Conservation (phyloP, 1,140 invertebrate species). For the Calliphora vicina region DNA sequence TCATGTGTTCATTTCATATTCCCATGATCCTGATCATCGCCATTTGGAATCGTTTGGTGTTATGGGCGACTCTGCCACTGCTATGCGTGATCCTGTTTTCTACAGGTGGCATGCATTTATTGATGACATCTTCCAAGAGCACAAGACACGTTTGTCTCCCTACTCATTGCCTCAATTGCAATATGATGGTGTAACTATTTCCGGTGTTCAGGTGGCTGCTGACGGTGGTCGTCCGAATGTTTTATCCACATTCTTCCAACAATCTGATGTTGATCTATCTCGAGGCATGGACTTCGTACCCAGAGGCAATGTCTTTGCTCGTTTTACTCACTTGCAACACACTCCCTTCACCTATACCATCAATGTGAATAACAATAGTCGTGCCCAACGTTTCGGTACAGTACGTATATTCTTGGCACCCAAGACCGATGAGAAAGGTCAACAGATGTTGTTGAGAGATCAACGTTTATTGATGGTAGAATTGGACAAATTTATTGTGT, state of each 20-base stretch:
- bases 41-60: constrained; percentile 73
- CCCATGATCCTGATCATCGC: constrained; percentile 77
- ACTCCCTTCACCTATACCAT: constrained; percentile 73
- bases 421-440: constrained; percentile 72
- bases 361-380: constrained; percentile 70
- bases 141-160: constrained; percentile 74
- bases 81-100: constrained; percentile 85
- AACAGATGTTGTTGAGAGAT: constrained; percentile 70
- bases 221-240: constrained; percentile 66
- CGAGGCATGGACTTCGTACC: constrained; percentile 80
- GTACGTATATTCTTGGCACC: constrained; percentile 80
- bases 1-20: constrained; percentile 71
- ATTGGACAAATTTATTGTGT: constrained; percentile 76
- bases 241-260: constrained; percentile 77
- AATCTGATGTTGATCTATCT: constrained; percentile 76
- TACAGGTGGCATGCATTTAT: constrained; percentile 85
- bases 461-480: constrained; percentile 78
- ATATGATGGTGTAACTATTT: constrained; percentile 71
- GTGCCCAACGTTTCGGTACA: constrained; percentile 69
- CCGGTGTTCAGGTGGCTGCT: constrained; percentile 65
- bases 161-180: constrained; percentile 70
- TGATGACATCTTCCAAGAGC: constrained; percentile 80
- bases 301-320: constrained; percentile 73
- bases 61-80: constrained; percentile 76
- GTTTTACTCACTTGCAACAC: constrained; percentile 80